A percentile compares a stretch with the other conserved stretches of the same genome.
These are phyloP conservation scores for Drosophila jambulina DNA, from an alignment of 1,140 invertebrate species.

Conservation along the genomic window DNA sequence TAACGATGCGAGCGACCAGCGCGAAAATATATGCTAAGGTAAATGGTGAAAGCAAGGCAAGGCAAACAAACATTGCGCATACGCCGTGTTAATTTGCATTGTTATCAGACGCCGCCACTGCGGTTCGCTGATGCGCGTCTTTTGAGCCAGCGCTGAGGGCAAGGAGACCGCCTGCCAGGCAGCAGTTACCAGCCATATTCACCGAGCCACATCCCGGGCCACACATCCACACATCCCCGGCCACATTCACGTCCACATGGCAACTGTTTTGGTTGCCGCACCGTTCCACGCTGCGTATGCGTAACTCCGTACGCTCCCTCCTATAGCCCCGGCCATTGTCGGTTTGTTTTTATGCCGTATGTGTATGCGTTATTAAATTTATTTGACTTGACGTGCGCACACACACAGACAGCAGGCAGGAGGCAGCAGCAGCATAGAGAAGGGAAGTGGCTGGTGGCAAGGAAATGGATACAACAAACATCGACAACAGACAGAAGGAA, in stretches of 20 bases:
- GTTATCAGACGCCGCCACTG: conserved; percentile 69
- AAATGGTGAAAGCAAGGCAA: conserved; percentile 36
- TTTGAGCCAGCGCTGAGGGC: conserved; percentile 62
- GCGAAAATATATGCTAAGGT: conserved; percentile 68
- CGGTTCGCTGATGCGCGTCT: conserved; percentile 73
- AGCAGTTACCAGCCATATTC: conserved; percentile 4
- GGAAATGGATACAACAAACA: conserved; percentile 61
- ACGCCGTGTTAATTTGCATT: conserved; percentile 77
- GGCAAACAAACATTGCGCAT: conserved; percentile 68
- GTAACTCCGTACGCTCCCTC: conserved; percentile 53
- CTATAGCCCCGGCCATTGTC: conserved; percentile 3
- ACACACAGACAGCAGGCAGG: conserved; percentile 22
- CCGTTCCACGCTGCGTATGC: conserved; percentile 65
- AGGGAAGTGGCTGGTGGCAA: conserved; percentile 20
- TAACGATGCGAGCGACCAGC: conserved; percentile 12
- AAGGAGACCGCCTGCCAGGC: conserved; percentile 46
- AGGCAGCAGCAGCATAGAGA: conserved; percentile 15
- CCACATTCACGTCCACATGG: conserved; percentile 15
- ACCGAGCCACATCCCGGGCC: conserved; percentile 6
- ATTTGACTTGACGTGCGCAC: conserved; percentile 81
- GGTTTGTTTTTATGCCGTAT: conserved; percentile 66
- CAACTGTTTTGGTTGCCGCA: conserved; percentile 53
- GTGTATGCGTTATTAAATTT: conserved; percentile 84
- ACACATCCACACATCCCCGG: conserved; percentile 17
- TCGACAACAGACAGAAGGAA: conserved; percentile 43